A percentile compares a stretch with the other conserved stretches of the same genome.
phyloP scores from a whole-genome alignment of 1,140 invertebrate genomes.

The Ctenoplectra terminalis region DNA sequence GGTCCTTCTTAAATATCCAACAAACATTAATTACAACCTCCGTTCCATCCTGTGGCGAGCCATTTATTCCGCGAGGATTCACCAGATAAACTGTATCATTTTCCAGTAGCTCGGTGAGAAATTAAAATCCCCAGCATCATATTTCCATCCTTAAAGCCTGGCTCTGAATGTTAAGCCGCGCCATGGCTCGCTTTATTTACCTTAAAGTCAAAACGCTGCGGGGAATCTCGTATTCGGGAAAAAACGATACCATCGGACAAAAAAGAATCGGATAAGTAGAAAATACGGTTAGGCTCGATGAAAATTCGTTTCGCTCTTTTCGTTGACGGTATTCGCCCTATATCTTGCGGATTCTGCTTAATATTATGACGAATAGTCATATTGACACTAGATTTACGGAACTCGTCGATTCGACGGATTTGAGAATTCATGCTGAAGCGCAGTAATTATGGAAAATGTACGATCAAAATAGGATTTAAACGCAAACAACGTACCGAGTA shows the following conservation, averaged over 20 bases:
- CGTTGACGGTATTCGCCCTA: too few relatives aligned
- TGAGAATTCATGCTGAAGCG: too few relatives aligned
- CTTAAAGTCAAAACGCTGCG: neutral
- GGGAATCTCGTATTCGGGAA: neutral
- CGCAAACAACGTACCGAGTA: too few relatives aligned
- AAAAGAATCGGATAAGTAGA: too few relatives aligned
- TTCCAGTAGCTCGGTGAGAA: slow-evolving; percentile 4
- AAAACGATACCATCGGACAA: neutral
- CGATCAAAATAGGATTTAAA: too few relatives aligned
- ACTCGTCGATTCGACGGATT: too few relatives aligned
- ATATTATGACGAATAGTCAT: neutral
- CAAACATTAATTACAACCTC: slow-evolving; percentile 23
- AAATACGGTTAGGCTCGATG: neutral
- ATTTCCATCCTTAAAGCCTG: slow-evolving; percentile 3
- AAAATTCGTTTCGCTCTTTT: neutral
- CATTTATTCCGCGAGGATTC: slow-evolving; percentile 4
- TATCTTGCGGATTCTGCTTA: neutral
- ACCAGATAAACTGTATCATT: slow-evolving; percentile 16
- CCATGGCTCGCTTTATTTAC: slow-evolving; percentile 9
- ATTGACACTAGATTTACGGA: too few relatives aligned
- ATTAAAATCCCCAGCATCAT: slow-evolving; percentile 26
- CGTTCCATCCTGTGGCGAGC: neutral
- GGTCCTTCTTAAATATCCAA: neutral
- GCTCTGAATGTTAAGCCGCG: neutral
- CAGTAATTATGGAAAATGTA: too few relatives aligned